phyloP scores from a whole-genome alignment of 2,888 invertebrate genomes.

The Brassicogethes aeneus region DNA sequence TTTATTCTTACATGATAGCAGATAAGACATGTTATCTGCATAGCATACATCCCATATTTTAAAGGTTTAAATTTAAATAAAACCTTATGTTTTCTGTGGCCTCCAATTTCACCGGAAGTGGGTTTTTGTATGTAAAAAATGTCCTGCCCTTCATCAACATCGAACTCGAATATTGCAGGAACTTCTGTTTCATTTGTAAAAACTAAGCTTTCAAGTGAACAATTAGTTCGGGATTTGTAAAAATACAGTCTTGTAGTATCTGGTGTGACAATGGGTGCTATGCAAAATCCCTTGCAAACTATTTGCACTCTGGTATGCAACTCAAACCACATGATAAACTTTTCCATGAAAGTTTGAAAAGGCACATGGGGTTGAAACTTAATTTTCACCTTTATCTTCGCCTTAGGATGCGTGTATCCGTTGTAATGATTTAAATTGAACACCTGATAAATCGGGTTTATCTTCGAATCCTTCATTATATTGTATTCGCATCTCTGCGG shows the following conservation, averaged over 20 bases:
- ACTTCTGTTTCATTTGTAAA: constrained; percentile 28
- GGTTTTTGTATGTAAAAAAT: constrained; percentile 31
- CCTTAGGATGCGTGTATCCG: constrained; percentile 24
- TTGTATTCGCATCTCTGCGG: no score
- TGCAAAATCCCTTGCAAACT: background rate
- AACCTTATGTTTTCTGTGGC: constrained; percentile 31
- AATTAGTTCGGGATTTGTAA: background rate
- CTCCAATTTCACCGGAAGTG: constrained; percentile 27
- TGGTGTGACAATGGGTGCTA: background rate
- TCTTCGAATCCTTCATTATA: constrained; percentile 10
- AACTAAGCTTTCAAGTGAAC: background rate
- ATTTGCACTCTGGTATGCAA: background rate
- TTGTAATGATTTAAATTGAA: constrained; percentile 32
- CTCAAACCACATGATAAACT: background rate
- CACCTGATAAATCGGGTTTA: constrained; percentile 28
- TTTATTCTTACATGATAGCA: constrained; percentile 34
- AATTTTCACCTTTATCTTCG: constrained; percentile 6
- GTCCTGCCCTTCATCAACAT: constrained; percentile 27
- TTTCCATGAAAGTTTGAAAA: background rate
- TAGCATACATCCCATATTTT: constrained; percentile 28
- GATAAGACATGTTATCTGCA: constrained; percentile 32
- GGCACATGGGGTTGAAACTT: background rate
- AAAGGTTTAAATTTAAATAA: constrained; percentile 15
- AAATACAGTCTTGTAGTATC: background rate
- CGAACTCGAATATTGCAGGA: constrained; percentile 34